Evolutionary conservation across 2,113 vertebrate genomes (phyloP).

Genomic region (Pelecanus crispus): DNA sequence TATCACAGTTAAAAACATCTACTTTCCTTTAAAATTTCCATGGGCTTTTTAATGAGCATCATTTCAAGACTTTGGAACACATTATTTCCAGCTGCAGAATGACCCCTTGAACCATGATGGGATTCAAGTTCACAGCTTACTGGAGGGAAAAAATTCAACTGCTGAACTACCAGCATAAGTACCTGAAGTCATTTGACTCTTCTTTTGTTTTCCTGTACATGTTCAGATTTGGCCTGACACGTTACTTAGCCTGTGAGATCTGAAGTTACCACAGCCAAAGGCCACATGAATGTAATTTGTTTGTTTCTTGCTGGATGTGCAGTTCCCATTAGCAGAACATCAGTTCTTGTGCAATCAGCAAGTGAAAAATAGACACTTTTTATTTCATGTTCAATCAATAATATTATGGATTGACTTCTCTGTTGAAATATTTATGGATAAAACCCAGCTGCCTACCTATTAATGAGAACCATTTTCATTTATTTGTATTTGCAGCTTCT

Average conservation of each 20-base stretch:
- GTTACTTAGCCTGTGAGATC: neutral
- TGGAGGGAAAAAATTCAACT: neutral
- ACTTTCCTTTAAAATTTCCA: neutral
- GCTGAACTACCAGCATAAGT: neutral
- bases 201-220: neutral
- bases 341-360: neutral
- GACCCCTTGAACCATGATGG: neutral
- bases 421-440: conserved; percentile 49
- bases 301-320: neutral
- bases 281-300: neutral
- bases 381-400: conserved; percentile 21
- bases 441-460: conserved; percentile 7
- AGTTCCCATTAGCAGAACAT: neutral
- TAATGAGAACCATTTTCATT: neutral
- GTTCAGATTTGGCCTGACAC: neutral
- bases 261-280: neutral
- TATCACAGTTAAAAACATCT: neutral
- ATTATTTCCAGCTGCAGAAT: neutral
- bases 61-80: neutral
- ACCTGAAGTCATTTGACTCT: neutral
- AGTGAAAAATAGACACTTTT: neutral
- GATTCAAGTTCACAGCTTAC: neutral
- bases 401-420: neutral
- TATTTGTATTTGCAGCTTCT: conserved; percentile 6
- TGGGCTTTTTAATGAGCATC: neutral